Conservation (phyloP, 2,888 invertebrate genomes). For the Oscheius sp. region DNA sequence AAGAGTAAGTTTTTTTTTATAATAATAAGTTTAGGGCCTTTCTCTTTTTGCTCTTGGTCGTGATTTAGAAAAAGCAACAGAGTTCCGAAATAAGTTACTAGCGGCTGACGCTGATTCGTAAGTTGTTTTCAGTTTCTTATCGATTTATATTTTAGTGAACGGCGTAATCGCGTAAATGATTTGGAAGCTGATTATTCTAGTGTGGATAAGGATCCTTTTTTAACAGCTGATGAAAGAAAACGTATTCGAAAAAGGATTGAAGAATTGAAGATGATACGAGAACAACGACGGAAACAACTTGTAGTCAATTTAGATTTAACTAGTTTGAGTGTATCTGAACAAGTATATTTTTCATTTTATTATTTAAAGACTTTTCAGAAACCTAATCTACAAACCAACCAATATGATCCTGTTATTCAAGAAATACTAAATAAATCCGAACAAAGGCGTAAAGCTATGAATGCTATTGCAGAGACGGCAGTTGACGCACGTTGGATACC, state of each 20-base stretch:
- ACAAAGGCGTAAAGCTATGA: constrained; percentile 41
- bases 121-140: constrained; percentile 13
- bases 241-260: constrained; percentile 58
- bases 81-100: constrained; percentile 53
- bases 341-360: constrained; percentile 20
- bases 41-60: constrained; percentile 25
- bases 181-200: constrained; percentile 64
- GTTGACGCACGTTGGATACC: constrained; percentile 48
- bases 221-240: constrained; percentile 74
- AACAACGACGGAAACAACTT: constrained; percentile 46
- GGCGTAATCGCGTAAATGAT: constrained; percentile 58
- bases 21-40: constrained; percentile 5
- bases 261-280: constrained; percentile 53
- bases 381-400: background rate
- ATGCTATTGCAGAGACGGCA: constrained; percentile 32
- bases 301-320: constrained; percentile 59
- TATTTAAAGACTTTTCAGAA: background rate
- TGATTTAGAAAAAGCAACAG: constrained; percentile 45
- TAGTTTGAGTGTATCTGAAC: constrained; percentile 42
- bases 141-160: constrained; percentile 42
- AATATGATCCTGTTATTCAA: constrained; percentile 60
- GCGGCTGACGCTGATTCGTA: constrained; percentile 59
- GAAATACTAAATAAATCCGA: constrained; percentile 58
- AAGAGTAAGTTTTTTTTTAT: no score
- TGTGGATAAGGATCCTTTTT: constrained; percentile 79